A percentile compares a stretch with the other conserved stretches of the same genome.
These are phyloP conservation scores for Siniperca undulata DNA, from an alignment of 2,797 vertebrate species.

Conservation along the genomic window DNA sequence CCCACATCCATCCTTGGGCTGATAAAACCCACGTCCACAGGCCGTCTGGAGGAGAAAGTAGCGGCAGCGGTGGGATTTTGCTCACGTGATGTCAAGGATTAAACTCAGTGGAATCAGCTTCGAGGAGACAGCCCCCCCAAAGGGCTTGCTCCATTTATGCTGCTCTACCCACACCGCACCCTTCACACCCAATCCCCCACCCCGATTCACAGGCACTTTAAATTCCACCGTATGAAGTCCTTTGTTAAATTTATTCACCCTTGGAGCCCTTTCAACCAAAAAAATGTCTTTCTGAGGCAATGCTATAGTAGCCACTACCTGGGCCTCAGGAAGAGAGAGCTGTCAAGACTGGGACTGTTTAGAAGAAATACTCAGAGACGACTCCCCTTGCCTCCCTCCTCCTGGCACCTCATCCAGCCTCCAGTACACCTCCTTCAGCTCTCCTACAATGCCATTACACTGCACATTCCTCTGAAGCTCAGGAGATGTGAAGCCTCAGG, in stretches of 20 bases:
- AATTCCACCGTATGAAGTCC: conserved; percentile 69
- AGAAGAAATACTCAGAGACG: conserved; percentile 45
- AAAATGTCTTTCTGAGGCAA: conserved; percentile 54
- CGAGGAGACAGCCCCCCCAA: conserved; percentile 73
- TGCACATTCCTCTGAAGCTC: conserved; percentile 68
- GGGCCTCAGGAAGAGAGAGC: conserved; percentile 53
- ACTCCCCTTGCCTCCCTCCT: conserved; percentile 21
- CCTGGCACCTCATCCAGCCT: conserved; percentile 37
- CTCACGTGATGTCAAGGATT: conserved; percentile 83
- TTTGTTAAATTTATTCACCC: conserved; percentile 75
- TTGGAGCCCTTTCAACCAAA: conserved; percentile 57
- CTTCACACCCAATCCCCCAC: conserved; percentile 49
- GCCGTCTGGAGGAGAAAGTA: conserved; percentile 70
- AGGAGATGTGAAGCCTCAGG: conserved; percentile 46
- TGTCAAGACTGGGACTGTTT: conserved; percentile 59
- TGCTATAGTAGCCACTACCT: conserved; percentile 56
- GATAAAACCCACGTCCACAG: conserved; percentile 71
- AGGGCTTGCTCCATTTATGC: conserved; percentile 73
- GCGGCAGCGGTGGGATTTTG: conserved; percentile 76
- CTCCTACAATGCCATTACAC: conserved; percentile 56
- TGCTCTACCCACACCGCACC: conserved; percentile 45
- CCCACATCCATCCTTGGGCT: conserved; percentile 63
- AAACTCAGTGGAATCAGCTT: conserved; percentile 80
- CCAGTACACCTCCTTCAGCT: conserved; percentile 42
- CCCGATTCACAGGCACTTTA: conserved; percentile 64